Percentiles rank a stretch among this genome's conserved stretches.
These are phyloP conservation scores for Trogon melanurus DNA, from an alignment of 2,113 vertebrate genomes.

Conservation along the genomic window DNA sequence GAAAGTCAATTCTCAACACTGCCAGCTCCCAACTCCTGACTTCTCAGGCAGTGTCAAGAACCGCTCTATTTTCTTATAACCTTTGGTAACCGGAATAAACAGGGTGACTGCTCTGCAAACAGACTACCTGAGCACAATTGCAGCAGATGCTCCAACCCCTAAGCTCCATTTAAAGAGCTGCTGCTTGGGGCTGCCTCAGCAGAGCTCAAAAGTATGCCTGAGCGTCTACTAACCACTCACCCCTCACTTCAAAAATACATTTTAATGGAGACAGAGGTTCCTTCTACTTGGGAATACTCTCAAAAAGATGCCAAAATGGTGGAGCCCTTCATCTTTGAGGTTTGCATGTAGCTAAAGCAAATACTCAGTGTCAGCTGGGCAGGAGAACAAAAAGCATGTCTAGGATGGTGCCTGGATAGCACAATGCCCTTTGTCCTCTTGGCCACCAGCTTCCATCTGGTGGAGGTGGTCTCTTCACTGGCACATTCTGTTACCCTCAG, in stretches of 20 bases:
- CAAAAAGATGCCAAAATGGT: fast-evolving
- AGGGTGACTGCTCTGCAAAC: neutral
- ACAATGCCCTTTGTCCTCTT: neutral
- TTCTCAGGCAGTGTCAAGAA: neutral
- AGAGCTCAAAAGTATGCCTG: neutral
- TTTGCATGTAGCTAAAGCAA: neutral
- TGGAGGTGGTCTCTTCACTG: neutral
- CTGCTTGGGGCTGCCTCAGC: neutral
- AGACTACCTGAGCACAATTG: neutral
- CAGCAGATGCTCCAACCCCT: neutral
- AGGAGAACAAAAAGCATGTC: neutral
- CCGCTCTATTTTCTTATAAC: neutral
- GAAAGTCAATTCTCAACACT: neutral
- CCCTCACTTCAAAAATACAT: neutral
- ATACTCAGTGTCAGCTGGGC: neutral
- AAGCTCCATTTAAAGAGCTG: neutral
- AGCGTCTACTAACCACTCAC: neutral
- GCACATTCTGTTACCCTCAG: neutral
- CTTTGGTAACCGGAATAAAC: neutral
- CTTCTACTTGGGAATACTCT: neutral
- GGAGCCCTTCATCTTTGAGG: neutral
- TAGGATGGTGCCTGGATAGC: neutral
- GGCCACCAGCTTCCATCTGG: neutral
- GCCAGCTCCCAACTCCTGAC: neutral
- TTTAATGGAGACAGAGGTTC: neutral